Evolutionary conservation across 2,113 vertebrate genomes (phyloP), one percentile per base, ranked within the genome.

Genomic region (Antigone vipio): DNA sequence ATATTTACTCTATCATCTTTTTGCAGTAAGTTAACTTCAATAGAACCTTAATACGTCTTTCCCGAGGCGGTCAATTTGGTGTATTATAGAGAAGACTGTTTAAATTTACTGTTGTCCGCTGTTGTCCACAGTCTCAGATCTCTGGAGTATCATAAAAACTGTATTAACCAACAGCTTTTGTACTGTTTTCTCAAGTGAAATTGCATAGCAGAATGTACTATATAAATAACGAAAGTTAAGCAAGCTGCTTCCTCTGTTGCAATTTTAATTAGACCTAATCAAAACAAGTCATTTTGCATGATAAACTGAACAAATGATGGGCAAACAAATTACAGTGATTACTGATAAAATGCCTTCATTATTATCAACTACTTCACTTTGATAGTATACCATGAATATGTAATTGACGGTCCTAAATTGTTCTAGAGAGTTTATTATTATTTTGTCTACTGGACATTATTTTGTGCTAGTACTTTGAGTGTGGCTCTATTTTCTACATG

Each of bases 201-300:
- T n/a, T 79, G 9, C 23, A 27, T 13, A 78, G 9, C 7, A 78
- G 14, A 82, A 68, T 30, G 6, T 59, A 26, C 23, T 35, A 42
- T 30, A 76, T 76, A 88, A 91, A 92, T 91, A 79, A 88, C 1
- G 14, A 88, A 88, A 93, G 5, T 84, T 91, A 72, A 96, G 24
- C 1, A 23, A 88, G 47, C 14, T 93, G 5, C 49, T 89, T 82
- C 38, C 20, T 92, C 47, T 92, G 29, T 35, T 85, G 40, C 18
- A 64, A 72, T 94, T 95, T 94, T 85, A 94, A 95, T 96, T 82
- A 76, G 45, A 72, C 11, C 5, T 93, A 94, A 83, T 92, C 47
- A 93, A 97, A 97, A 83, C 66, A 88, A 96, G 58, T 40, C 0
- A 89, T 88, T 96, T 95, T 85, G 27, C 19, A 49, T 45, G 62